These are phyloP conservation scores for Procavia capensis DNA, from an alignment of 2,113 vertebrate genomes.

Conservation along the genomic window DNA sequence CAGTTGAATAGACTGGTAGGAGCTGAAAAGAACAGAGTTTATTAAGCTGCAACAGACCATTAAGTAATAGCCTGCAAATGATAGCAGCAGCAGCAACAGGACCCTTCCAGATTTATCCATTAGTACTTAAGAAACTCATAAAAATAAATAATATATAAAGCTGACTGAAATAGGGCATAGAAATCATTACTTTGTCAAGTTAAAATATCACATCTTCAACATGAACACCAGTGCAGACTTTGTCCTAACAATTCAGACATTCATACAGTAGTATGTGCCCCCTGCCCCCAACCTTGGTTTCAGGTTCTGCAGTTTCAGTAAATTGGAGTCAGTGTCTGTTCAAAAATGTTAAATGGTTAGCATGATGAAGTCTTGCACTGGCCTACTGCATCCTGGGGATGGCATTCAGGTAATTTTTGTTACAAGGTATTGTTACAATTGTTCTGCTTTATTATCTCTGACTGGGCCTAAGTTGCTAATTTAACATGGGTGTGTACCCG, in stretches of 20 bases:
- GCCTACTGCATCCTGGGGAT: too few relatives aligned
- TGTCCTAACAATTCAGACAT: constrained; percentile 35
- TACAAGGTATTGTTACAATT: too few relatives aligned
- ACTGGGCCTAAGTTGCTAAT: too few relatives aligned
- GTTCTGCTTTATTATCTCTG: too few relatives aligned
- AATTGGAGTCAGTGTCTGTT: too few relatives aligned
- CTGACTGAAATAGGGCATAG: neutral
- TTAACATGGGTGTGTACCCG: too few relatives aligned
- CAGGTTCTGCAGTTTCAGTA: too few relatives aligned
- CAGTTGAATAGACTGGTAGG: neutral
- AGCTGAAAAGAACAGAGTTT: neutral
- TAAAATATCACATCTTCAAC: constrained; percentile 46
- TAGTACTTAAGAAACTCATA: constrained; percentile 58
- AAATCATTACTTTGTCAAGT: constrained; percentile 30
- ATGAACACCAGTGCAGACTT: constrained; percentile 42
- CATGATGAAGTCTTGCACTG: too few relatives aligned
- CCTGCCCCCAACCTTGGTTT: too few relatives aligned
- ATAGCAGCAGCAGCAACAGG: neutral
- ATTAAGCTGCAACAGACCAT: constrained; percentile 63
- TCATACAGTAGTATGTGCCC: neutral
- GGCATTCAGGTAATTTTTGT: too few relatives aligned
- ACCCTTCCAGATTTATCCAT: constrained; percentile 59
- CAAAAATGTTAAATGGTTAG: too few relatives aligned
- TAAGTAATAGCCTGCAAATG: constrained; percentile 61
- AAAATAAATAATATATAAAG: constrained; percentile 61